phyloP scores from a whole-genome alignment of 92 coral and sea anemone species.

The Ricordea florida region DNA sequence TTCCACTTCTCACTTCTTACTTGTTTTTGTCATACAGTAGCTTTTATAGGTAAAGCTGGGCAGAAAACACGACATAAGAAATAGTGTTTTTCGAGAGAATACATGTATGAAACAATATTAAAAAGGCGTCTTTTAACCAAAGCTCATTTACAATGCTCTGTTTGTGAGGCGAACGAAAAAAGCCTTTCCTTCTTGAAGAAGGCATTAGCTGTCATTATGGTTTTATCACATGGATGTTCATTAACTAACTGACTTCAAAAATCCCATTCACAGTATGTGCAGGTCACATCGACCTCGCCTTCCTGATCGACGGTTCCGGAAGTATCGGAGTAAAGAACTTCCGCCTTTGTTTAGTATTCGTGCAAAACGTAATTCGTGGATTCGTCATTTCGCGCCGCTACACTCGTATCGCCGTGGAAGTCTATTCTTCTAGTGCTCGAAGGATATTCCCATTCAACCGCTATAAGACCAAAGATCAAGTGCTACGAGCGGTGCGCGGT shows the following conservation, averaged over 20 bases:
- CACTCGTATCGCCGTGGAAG: constrained; percentile 51
- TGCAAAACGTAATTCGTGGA: constrained; percentile 43
- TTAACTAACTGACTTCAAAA: neutral
- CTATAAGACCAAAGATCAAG: constrained; percentile 34
- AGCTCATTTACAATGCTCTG: no score
- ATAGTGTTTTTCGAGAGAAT: no score
- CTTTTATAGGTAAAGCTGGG: no score
- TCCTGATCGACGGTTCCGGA: constrained; percentile 86
- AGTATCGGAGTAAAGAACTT: constrained; percentile 76
- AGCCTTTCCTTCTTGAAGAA: no score
- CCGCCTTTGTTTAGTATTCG: constrained; percentile 69
- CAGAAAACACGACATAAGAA: no score
- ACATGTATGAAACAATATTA: no score
- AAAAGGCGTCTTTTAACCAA: no score
- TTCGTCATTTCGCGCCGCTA: constrained; percentile 60
- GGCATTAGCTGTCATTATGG: no score
- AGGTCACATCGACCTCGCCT: constrained; percentile 64
- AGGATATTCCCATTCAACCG: constrained; percentile 38
- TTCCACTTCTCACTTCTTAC: no score
- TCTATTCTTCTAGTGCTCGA: constrained; percentile 47
- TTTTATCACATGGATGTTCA: neutral
- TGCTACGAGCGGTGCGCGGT: constrained; percentile 49
- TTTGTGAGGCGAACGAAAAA: no score
- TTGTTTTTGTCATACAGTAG: no score
- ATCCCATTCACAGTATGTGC: constrained; percentile 48